Conservation (phyloP, 2,888 invertebrate genomes). For the Nesidiocoris tenuis region DNA sequence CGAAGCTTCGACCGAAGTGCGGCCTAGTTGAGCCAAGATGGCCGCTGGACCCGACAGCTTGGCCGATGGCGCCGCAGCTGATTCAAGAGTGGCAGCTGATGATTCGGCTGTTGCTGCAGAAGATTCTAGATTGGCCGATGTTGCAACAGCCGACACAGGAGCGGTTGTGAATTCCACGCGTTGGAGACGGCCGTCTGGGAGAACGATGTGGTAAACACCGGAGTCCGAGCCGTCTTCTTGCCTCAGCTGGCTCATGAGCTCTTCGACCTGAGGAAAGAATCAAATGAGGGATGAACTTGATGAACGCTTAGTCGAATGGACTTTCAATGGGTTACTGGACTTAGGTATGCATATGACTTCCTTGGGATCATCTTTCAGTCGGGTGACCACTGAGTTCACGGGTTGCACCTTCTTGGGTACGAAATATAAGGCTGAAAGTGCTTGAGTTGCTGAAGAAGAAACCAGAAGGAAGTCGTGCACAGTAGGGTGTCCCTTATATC, state of each 20-base stretch:
- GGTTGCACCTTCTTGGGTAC: too few species aligned
- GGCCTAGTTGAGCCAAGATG: conserved; percentile 7
- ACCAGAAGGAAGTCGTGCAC: too few species aligned
- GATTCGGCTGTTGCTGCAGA: not conserved
- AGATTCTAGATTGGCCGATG: not conserved
- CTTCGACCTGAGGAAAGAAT: conserved; percentile 27
- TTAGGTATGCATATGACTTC: too few species aligned
- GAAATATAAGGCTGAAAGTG: too few species aligned
- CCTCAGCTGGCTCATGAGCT: conserved; percentile 39
- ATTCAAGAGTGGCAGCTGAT: not conserved
- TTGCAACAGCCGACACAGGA: conserved; percentile 15
- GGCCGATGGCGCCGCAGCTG: not conserved
- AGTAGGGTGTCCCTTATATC: too few species aligned
- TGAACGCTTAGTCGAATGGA: too few species aligned
- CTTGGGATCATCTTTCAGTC: too few species aligned
- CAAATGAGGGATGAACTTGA: not conserved
- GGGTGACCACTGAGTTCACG: too few species aligned
- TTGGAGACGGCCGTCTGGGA: conserved; percentile 46
- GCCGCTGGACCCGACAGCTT: conserved; percentile 11
- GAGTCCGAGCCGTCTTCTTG: conserved; percentile 43
- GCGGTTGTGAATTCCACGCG: conserved; percentile 44
- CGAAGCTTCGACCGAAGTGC: not conserved
- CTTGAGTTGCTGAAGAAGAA: too few species aligned
- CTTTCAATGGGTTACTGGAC: too few species aligned
- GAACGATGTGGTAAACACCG: conserved; percentile 46